These are phyloP conservation scores for Aurelia sp. DNA, from an alignment of 30 jellyfish, hydroid and myxozoan genomes.

Conservation along the genomic window DNA sequence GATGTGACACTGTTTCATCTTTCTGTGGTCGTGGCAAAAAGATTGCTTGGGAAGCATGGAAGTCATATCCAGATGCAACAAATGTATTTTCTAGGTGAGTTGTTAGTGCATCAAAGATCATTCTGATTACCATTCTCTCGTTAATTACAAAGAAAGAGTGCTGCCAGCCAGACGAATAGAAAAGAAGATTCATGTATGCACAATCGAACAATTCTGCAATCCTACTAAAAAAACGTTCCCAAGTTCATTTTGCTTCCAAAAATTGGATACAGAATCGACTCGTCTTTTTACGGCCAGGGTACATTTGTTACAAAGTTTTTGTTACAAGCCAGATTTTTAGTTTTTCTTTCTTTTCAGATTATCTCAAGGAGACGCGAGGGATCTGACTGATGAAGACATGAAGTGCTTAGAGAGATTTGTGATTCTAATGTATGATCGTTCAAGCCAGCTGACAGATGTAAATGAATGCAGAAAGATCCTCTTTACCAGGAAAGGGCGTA, in stretches of 20 bases:
- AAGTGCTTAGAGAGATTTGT: constrained; percentile 32
- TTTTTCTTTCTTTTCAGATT: background rate
- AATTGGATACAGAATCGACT: no score
- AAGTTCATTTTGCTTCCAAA: no score
- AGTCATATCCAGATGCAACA: constrained; percentile 33
- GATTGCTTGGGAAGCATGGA: constrained; percentile 27
- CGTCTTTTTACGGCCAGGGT: no score
- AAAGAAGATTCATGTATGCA: background rate
- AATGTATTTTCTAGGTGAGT: constrained; percentile 21
- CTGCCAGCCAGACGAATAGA: background rate
- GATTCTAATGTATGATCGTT: constrained; percentile 44
- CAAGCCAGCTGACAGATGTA: constrained; percentile 20
- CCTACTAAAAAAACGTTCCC: background rate
- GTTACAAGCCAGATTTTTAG: no score
- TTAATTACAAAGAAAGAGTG: background rate
- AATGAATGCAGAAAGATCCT: constrained; percentile 37
- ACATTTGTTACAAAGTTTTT: no score
- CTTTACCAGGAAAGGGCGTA: constrained; percentile 48
- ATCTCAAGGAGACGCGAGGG: constrained; percentile 13
- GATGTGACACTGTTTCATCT: constrained; percentile 49
- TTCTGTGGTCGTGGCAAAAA: constrained; percentile 36
- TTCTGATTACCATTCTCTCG: background rate
- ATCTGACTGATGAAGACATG: constrained; percentile 12
- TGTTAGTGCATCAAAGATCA: background rate
- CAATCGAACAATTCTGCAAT: background rate